Base-by-base conservation (phyloP, 2,888 invertebrate genomes). In the Macrophya annulata region DNA sequence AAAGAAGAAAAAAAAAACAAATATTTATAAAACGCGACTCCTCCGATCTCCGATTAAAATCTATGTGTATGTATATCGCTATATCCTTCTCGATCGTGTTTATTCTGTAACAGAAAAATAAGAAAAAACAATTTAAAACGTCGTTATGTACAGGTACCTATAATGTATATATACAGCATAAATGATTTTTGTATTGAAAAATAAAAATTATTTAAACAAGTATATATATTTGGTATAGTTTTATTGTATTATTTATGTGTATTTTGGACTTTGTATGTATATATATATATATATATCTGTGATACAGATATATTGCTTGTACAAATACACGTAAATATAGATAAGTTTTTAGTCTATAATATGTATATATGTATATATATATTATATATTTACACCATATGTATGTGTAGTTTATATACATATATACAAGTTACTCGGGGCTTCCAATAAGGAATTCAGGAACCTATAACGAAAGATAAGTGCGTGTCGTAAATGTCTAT, bases 161-260 rank as follows among this genome's bases (percentile, higher is more conserved):
- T 55, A 31, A 1, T 31, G 3, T 31, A 31, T 31, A 31, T 31
- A 31, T 31, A 31, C n/a, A n/a, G n/a, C n/a, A n/a, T 31, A 31
- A 31, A 31, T 31, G 31, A 31, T 31, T 31, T 31, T 31, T 31
- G 31, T 2, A n/a, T 55, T 55, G 55, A n/a, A 55, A n/a, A 55
- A n/a, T 55, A 51, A n/a, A 6, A 55, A 55, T 55, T 55, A 55
- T 55, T 55, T 55, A 51, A 48, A 15, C 5, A 48, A 48, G 15
- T 51, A 51, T 15, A 51, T 1, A 6, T 51, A 51, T 55, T n/a
- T 55, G n/a, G 55, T 55, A 8, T 55, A 8, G n/a, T 55, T 55
- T 17, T n/a, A 55, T 55, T 55, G n/a, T 55, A 55, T 55, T 55
- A 55, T 55, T 55, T 55, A 55, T 55, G n/a, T 55, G 55, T 55